Percentiles rank a stretch among this genome's conserved stretches.
phyloP scores from a whole-genome alignment of 2,888 invertebrate species.

The Polyploca ridens region DNA sequence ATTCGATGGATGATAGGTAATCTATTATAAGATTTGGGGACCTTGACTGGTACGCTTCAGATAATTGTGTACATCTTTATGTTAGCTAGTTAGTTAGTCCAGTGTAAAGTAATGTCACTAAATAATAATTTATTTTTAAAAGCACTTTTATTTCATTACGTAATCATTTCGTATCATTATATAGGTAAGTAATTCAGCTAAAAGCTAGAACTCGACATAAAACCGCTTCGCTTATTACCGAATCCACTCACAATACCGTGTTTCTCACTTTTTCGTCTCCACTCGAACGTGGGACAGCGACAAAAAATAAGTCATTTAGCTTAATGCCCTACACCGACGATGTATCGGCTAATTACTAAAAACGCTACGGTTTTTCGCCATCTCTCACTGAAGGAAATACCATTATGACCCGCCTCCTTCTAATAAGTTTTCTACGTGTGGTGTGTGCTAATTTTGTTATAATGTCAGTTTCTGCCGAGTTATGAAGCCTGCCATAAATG shows the following conservation, averaged over 20 bases:
- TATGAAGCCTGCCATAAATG: background rate
- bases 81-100: too few relatives aligned
- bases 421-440: conserved; percentile 47
- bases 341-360: conserved; percentile 68
- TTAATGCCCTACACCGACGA: conserved; percentile 60
- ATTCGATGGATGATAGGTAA: too few relatives aligned
- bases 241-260: conserved; percentile 13
- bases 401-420: conserved; percentile 19
- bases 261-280: conserved; percentile 34
- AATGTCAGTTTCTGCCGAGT: conserved; percentile 37
- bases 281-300: conserved; percentile 36
- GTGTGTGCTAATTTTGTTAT: conserved; percentile 36
- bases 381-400: conserved; percentile 30
- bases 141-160: too few relatives aligned
- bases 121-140: too few relatives aligned
- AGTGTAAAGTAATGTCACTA: too few relatives aligned
- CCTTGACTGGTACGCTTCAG: background rate
- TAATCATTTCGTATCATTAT: too few relatives aligned
- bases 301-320: conserved; percentile 59
- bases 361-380: conserved; percentile 47
- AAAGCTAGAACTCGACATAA: background rate
- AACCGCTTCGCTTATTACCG: conserved; percentile 28
- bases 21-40: too few relatives aligned
- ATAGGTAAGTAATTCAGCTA: background rate
- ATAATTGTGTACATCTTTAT: too few relatives aligned